phyloP scores from a whole-genome alignment of 2,113 vertebrate genomes.

The Ibidorhyncha struthersii region DNA sequence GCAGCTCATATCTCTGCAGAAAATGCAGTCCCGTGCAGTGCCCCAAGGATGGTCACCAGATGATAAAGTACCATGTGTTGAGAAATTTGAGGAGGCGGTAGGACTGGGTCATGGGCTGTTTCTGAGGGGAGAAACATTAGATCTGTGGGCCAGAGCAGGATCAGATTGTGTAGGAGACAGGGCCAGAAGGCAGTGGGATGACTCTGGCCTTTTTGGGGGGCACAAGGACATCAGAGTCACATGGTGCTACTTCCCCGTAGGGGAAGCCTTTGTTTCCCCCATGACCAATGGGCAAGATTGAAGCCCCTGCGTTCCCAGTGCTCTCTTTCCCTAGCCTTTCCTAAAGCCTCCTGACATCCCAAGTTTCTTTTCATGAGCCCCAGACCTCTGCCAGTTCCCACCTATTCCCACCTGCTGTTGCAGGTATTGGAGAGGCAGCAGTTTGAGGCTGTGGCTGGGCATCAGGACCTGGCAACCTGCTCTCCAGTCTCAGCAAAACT shows the following conservation, averaged over 20 bases:
- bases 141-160: background rate
- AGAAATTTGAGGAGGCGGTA: background rate
- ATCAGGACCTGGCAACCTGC: background rate
- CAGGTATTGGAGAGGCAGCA: background rate
- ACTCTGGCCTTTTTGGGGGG: background rate
- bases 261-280: background rate
- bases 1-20: background rate
- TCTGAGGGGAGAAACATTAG: background rate
- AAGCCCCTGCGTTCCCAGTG: background rate
- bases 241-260: accelerated
- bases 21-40: background rate
- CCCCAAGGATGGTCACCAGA: background rate
- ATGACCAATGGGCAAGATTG: background rate
- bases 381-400: background rate
- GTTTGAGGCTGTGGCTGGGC: background rate
- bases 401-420: background rate
- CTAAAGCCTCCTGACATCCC: background rate
- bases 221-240: background rate
- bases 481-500: background rate
- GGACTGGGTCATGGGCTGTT: background rate
- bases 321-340: background rate
- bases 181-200: background rate
- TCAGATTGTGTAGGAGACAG: background rate
- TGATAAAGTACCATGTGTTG: background rate
- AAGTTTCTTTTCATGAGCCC: background rate